A percentile compares a stretch with the other conserved stretches of the same genome.
These are phyloP conservation scores for Poeciliopsis presidionis DNA, from an alignment of 2,797 vertebrate species.

Conservation along the genomic window DNA sequence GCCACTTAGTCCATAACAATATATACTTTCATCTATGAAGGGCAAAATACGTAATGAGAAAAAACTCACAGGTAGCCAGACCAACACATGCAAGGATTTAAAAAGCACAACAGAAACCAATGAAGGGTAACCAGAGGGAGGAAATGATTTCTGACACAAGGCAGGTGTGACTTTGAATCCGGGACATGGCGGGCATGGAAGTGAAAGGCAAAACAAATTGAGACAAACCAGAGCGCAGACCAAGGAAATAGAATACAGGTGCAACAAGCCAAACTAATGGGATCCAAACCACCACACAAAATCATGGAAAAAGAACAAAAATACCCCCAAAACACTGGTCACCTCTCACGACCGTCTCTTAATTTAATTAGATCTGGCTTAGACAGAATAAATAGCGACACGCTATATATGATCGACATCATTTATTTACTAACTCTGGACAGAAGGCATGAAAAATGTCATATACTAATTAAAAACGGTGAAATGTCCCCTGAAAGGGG, in stretches of 20 bases:
- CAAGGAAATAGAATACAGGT: neutral
- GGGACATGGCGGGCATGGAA: neutral
- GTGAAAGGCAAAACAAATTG: slow-evolving; percentile 4
- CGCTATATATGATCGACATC: neutral
- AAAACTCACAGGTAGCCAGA: neutral
- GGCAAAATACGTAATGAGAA: neutral
- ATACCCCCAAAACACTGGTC: neutral
- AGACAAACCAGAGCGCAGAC: neutral
- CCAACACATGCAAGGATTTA: neutral
- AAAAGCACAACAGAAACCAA: neutral
- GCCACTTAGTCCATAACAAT: too few species aligned
- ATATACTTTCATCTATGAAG: neutral
- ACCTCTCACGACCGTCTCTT: neutral
- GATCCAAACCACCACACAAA: neutral
- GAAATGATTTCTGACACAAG: neutral
- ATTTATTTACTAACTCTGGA: neutral
- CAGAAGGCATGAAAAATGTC: neutral
- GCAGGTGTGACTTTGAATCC: neutral
- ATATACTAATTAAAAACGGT: neutral
- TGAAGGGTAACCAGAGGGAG: neutral
- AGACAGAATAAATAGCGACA: neutral
- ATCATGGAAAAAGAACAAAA: neutral
- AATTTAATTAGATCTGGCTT: neutral
- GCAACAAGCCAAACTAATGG: slow-evolving; percentile 3
- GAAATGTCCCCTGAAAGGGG: neutral